phyloP scores from a whole-genome alignment of 2,113 vertebrate genomes.

The Rhinichthys klamathensis region DNA sequence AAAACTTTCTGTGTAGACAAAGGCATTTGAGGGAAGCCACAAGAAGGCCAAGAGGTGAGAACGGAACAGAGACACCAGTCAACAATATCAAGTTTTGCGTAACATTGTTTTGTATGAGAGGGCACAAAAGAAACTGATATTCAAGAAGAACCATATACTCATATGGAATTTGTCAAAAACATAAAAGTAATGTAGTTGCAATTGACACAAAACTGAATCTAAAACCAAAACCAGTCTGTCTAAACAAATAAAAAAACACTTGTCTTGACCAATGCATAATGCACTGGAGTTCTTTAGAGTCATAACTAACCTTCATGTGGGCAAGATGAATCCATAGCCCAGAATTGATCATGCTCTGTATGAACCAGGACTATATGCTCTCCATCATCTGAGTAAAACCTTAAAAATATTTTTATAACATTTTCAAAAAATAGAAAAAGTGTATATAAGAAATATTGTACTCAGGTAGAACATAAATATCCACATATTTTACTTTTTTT shows the following conservation, averaged over 20 bases:
- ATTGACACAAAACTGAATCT: neutral
- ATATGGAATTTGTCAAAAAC: neutral
- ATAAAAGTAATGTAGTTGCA: neutral
- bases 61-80: neutral
- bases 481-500: too few relatives aligned
- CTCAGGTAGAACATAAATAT: neutral
- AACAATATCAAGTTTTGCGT: neutral
- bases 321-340: conserved; percentile 75
- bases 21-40: neutral
- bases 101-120: neutral
- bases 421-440: neutral
- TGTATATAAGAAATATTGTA: neutral
- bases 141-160: neutral
- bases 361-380: conserved; percentile 69
- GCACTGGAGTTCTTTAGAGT: neutral
- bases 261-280: neutral
- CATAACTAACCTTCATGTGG: conserved; percentile 69
- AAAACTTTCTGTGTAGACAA: neutral
- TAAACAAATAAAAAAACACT: neutral
- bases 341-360: conserved; percentile 63
- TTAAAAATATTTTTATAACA: conserved; percentile 32
- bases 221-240: neutral
- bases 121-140: neutral
- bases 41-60: neutral
- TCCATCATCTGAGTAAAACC: conserved; percentile 71